phyloP scores from a whole-genome alignment of 2,797 vertebrate species.

The Rhynchotus rufescens region DNA sequence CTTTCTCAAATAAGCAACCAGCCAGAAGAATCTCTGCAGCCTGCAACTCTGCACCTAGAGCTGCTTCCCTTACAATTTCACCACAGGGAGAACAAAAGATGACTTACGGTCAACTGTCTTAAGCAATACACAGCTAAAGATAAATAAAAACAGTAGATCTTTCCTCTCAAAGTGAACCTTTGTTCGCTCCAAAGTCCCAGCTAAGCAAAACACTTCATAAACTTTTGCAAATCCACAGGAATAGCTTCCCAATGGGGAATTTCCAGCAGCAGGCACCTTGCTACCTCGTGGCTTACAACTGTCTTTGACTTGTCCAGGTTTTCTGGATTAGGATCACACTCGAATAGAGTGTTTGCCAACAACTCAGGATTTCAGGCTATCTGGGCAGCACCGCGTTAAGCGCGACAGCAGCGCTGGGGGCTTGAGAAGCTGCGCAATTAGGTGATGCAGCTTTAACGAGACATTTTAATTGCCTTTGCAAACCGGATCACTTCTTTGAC shows the following conservation, averaged over 20 bases:
- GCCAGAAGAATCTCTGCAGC: background rate
- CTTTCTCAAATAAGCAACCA: background rate
- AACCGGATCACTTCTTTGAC: background rate
- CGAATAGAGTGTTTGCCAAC: background rate
- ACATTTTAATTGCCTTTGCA: background rate
- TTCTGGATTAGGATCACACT: background rate
- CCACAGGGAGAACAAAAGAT: background rate
- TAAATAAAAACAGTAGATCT: background rate
- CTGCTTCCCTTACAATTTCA: background rate
- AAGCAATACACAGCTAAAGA: background rate
- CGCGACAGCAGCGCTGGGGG: fast-evolving
- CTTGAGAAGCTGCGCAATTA: background rate
- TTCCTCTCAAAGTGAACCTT: background rate
- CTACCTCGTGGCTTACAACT: background rate
- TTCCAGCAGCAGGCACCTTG: background rate
- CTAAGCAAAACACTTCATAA: background rate
- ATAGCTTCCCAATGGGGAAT: background rate
- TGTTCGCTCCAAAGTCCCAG: background rate
- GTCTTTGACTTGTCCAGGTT: background rate
- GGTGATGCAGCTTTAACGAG: background rate
- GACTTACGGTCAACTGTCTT: background rate
- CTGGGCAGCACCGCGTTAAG: background rate
- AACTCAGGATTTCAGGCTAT: background rate
- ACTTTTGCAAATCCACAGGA: background rate
- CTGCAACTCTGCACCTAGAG: background rate